Conservation (phyloP, 2,888 invertebrate species). For the Acleris sparsana region DNA sequence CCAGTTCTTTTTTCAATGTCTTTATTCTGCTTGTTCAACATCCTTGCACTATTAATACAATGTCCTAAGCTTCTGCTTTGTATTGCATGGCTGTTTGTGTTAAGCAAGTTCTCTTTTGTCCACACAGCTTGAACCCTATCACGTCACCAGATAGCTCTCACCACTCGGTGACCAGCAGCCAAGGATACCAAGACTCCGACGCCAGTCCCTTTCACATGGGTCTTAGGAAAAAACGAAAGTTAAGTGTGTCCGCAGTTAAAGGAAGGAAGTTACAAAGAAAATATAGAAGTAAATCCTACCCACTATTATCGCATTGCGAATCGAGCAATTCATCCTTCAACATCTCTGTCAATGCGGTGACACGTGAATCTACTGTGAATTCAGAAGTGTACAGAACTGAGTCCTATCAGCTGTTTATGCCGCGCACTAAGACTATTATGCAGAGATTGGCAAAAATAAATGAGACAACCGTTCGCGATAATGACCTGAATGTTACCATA, state of each 20-base stretch:
- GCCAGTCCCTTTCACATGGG: conserved; percentile 50
- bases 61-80: conserved; percentile 43
- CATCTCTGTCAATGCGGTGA: conserved; percentile 41
- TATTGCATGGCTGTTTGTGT: conserved; percentile 37
- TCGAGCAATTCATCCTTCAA: conserved; percentile 55
- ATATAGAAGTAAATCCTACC: conserved; percentile 45
- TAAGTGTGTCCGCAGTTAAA: conserved; percentile 46
- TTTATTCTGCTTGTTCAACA: conserved; percentile 3
- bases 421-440: conserved; percentile 42
- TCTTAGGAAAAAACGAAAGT: conserved; percentile 52
- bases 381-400: conserved; percentile 64
- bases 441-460: conserved; percentile 55
- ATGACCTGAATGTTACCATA: neutral
- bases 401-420: conserved; percentile 65
- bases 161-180: conserved; percentile 62
- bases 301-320: conserved; percentile 50
- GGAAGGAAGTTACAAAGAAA: conserved; percentile 45
- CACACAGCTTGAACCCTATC: conserved; percentile 52
- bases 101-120: conserved; percentile 39
- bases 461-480: conserved; percentile 45
- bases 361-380: conserved; percentile 49
- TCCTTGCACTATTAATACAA: conserved; percentile 27
- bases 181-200: conserved; percentile 71
- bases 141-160: conserved; percentile 48
- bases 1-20: neutral